Evolutionary conservation across 2,888 invertebrate species (phyloP).

Genomic region (Heliconius sara): DNA sequence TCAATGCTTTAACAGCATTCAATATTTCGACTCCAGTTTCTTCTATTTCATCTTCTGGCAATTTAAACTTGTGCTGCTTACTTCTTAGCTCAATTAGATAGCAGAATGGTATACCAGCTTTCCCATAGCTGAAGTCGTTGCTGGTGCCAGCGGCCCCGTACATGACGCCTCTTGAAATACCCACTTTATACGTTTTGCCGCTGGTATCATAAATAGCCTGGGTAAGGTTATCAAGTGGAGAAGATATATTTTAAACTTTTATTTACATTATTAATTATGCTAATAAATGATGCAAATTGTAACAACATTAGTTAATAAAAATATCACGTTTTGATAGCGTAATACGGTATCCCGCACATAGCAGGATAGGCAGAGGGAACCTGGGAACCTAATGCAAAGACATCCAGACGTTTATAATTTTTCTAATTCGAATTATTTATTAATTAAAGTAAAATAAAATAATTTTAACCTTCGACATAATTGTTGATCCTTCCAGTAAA

Average conservation of each 20-base stretch:
- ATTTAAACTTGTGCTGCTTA: slow-evolving; percentile 67
- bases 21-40: slow-evolving; percentile 70
- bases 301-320: too few species aligned
- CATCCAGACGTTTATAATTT: too few species aligned
- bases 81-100: slow-evolving; percentile 75
- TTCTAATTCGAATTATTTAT: background rate
- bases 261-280: too few species aligned
- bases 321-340: background rate
- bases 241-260: background rate
- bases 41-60: slow-evolving; percentile 71
- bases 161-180: slow-evolving; percentile 75
- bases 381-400: background rate
- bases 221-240: background rate
- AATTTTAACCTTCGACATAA: slow-evolving; percentile 71
- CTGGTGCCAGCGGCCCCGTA: slow-evolving; percentile 75
- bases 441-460: background rate
- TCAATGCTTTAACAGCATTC: slow-evolving; percentile 64
- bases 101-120: slow-evolving; percentile 70
- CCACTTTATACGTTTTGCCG: slow-evolving; percentile 74
- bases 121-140: slow-evolving; percentile 71
- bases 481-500: slow-evolving; percentile 72
- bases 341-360: background rate
- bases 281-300: too few species aligned
- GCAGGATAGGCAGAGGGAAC: background rate
- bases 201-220: slow-evolving; percentile 71